phyloP scores from a whole-genome alignment of 2,113 vertebrate genomes.

The Heterotilapia buettikoferi region DNA sequence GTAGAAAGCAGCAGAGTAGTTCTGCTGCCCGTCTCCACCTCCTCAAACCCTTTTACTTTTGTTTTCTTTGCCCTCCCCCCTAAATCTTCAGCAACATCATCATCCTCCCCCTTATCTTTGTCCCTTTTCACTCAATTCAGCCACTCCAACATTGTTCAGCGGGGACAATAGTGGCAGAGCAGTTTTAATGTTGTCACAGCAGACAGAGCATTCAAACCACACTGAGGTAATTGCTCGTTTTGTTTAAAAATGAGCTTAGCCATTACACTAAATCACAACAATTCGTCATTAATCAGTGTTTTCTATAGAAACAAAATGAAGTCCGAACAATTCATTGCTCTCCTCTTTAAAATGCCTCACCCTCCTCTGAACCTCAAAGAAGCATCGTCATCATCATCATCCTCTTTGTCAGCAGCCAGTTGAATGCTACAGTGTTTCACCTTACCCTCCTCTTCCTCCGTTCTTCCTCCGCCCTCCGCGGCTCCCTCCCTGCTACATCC shows the following conservation, averaged over 20 bases:
- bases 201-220: neutral
- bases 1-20: neutral
- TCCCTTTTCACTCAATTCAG: neutral
- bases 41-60: slow-evolving; percentile 12
- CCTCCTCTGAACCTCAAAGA: neutral
- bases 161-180: neutral
- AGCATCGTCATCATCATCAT: neutral
- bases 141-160: slow-evolving; percentile 19
- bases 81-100: neutral
- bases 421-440: neutral
- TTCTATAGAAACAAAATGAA: neutral
- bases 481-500: slow-evolving; percentile 25
- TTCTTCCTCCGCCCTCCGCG: neutral
- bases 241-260: neutral
- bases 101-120: neutral
- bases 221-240: neutral
- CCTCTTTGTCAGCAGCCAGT: neutral
- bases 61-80: slow-evolving; percentile 33
- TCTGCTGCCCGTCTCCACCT: neutral
- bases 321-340: neutral
- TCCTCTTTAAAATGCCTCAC: neutral
- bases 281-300: neutral
- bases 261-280: neutral
- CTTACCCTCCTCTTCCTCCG: neutral
- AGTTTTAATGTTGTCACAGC: neutral